Evolutionary conservation across 2,113 vertebrate species (phyloP).

Genomic region (Amphilophus citrinellus): DNA sequence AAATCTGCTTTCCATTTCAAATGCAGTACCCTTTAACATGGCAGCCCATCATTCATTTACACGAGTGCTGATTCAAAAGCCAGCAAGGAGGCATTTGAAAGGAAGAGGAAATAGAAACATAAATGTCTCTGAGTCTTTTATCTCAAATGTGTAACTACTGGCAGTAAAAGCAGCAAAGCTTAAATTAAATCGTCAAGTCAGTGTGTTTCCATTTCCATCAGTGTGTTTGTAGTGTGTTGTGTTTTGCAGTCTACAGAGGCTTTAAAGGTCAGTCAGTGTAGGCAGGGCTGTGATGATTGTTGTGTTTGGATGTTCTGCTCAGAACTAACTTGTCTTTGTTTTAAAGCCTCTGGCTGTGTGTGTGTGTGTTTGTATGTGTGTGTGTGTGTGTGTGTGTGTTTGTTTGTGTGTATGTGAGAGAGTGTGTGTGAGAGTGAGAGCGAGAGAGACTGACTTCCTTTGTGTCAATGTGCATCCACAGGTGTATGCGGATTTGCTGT

Average conservation of each 20-base stretch:
- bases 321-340: conserved; percentile 66
- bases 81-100: not conserved
- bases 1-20: not conserved
- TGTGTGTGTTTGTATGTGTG: conserved; percentile 2
- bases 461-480: conserved; percentile 14
- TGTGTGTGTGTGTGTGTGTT: too few relatives aligned
- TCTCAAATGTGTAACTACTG: not conserved
- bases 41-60: not conserved
- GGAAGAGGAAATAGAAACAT: not conserved
- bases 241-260: conserved; percentile 14
- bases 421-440: not conserved
- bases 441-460: not conserved
- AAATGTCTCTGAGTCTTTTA: not conserved
- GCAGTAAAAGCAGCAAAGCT: not conserved
- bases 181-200: not conserved
- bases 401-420: not conserved
- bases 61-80: not conserved
- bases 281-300: conserved; percentile 49
- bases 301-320: conserved; percentile 62
- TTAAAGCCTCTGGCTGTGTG: conserved; percentile 39
- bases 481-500: conserved; percentile 11
- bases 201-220: not conserved
- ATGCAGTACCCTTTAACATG: not conserved
- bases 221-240: conserved; percentile 33
- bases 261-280: conserved; percentile 65